Evolutionary conservation across 2,888 invertebrate species (phyloP).

Genomic region (Piscicola geometra): DNA sequence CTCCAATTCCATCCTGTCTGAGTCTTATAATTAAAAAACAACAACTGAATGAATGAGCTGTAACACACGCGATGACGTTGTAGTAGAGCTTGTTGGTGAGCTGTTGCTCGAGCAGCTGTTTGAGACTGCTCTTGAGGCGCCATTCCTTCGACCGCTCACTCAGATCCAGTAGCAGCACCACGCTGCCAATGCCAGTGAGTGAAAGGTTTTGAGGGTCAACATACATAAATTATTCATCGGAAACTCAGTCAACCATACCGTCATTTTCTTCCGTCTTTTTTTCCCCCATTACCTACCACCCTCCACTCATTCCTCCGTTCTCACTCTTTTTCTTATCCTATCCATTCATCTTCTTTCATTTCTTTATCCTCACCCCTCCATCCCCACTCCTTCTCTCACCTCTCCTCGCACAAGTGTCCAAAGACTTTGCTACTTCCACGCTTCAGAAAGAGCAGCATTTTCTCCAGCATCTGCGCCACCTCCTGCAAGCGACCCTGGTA

Average conservation of each 20-base stretch:
- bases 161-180: constrained; percentile 54
- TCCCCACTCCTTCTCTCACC: no score
- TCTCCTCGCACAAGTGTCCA: constrained; percentile 54
- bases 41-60: no score
- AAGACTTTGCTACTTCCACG: constrained; percentile 53
- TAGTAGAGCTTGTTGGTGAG: constrained; percentile 55
- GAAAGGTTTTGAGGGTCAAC: background rate
- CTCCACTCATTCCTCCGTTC: no score
- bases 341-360: no score
- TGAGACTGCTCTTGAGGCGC: constrained; percentile 55
- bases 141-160: constrained; percentile 55
- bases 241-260: constrained; percentile 8
- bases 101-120: constrained; percentile 56
- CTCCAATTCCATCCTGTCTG: no score
- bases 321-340: no score
- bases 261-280: background rate
- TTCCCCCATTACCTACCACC: no score
- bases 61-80: constrained; percentile 55
- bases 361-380: background rate
- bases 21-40: no score
- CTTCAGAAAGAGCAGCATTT: constrained; percentile 55
- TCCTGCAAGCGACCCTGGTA: constrained; percentile 55
- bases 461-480: constrained; percentile 53
- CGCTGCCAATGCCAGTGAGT: constrained; percentile 49
- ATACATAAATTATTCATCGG: background rate